Evolutionary conservation across 2,888 invertebrate genomes (phyloP).

Genomic region (Rambutsinella grinnellia): DNA sequence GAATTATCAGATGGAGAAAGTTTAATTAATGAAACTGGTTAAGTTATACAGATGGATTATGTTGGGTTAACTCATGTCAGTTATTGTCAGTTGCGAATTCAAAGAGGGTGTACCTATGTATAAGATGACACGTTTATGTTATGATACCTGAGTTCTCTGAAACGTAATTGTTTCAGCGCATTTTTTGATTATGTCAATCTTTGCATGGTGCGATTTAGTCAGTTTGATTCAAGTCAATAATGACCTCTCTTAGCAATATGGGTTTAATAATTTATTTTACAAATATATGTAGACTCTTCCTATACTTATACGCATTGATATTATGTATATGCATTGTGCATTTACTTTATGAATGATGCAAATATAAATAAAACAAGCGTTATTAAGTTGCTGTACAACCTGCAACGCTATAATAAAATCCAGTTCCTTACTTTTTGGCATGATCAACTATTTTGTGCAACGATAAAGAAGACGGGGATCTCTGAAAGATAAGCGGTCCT

Average conservation of each 20-base stretch:
- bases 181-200: constrained; percentile 1
- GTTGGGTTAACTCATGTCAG: too few relatives aligned
- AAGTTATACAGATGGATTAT: too few relatives aligned
- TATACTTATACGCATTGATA: background rate
- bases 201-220: background rate
- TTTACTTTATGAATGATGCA: background rate
- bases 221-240: background rate
- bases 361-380: background rate
- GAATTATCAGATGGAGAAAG: too few relatives aligned
- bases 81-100: too few relatives aligned
- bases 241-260: background rate
- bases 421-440: too few relatives aligned
- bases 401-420: background rate
- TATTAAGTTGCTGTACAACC: background rate
- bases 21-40: too few relatives aligned
- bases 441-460: too few relatives aligned
- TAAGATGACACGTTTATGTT: constrained; percentile 14
- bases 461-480: too few relatives aligned
- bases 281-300: background rate
- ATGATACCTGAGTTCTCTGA: constrained; percentile 12
- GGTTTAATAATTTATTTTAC: background rate
- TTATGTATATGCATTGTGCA: background rate
- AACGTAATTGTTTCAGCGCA: background rate
- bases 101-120: constrained; percentile 35
- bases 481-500: too few relatives aligned